Conservation (phyloP, 1,140 invertebrate species). For the Drosophila asahinai region DNA sequence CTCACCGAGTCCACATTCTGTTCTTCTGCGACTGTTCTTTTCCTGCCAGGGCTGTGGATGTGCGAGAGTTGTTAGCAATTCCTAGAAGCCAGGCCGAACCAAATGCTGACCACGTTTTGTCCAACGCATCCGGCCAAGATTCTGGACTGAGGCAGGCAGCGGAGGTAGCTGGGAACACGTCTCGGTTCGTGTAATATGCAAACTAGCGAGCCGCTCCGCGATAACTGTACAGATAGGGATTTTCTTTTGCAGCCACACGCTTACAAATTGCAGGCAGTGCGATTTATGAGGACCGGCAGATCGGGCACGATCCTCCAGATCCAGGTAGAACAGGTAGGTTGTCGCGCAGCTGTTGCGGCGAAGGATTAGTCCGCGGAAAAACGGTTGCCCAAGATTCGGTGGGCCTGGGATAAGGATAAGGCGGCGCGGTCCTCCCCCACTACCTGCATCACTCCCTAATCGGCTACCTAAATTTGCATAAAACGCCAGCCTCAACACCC, state of each 20-base stretch:
- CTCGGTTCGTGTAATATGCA: conserved; percentile 78
- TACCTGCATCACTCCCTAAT: conserved; percentile 33
- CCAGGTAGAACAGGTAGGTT: conserved; percentile 37
- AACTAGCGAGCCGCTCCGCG: conserved; percentile 66
- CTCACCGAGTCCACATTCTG: conserved; percentile 36
- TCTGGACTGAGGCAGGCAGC: conserved; percentile 18
- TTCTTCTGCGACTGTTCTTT: conserved; percentile 10
- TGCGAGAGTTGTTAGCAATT: conserved; percentile 56
- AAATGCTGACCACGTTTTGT: conserved; percentile 72
- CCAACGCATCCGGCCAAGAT: conserved; percentile 69
- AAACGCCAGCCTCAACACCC: background rate
- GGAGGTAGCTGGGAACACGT: conserved; percentile 56
- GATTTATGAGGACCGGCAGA: conserved; percentile 57
- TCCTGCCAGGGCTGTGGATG: background rate
- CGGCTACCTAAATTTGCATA: conserved; percentile 41
- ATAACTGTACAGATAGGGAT: conserved; percentile 82
- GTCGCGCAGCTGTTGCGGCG: background rate
- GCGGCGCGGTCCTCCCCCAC: conserved; percentile 7
- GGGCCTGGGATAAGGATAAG: conserved; percentile 19
- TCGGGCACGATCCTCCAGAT: conserved; percentile 46
- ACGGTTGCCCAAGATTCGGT: conserved; percentile 5
- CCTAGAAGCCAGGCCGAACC: conserved; percentile 57
- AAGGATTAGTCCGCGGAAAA: conserved; percentile 17
- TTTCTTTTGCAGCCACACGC: conserved; percentile 20
- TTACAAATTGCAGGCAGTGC: conserved; percentile 71